Conservation (phyloP, 2,797 vertebrate species). For the Sarcoramphus papa region DNA sequence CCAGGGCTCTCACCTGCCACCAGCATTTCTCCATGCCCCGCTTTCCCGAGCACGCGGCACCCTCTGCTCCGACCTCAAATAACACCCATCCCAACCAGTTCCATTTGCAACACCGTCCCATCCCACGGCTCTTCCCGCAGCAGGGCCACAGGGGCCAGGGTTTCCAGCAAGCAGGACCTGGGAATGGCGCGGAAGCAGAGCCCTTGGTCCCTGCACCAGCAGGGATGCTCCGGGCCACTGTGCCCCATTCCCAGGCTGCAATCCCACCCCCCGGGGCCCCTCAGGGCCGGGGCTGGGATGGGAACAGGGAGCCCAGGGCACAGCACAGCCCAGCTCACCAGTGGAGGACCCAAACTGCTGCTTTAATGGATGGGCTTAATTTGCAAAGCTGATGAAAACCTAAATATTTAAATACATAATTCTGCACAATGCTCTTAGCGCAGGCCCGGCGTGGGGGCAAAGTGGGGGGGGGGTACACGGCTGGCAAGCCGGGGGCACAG, state of each 20-base stretch:
- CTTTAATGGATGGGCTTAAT: slow-evolving; percentile 77
- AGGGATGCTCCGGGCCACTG: background rate
- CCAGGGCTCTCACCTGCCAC: background rate
- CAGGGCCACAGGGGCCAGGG: fast-evolving
- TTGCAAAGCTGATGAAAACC: slow-evolving; percentile 76
- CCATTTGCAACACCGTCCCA: fast-evolving
- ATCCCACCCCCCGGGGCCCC: background rate
- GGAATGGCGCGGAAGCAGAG: fast-evolving
- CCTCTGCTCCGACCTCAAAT: background rate
- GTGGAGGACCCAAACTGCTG: background rate
- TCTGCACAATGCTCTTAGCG: slow-evolving; percentile 54
- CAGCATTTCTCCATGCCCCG: fast-evolving
- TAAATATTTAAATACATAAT: slow-evolving; percentile 80
- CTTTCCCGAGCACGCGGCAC: fast-evolving
- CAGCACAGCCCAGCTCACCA: background rate
- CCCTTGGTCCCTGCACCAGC: background rate
- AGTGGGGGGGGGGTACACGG: fast-evolving
- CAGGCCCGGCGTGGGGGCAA: fast-evolving
- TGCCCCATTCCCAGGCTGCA: background rate
- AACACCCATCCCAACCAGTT: background rate
- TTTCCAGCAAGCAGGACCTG: background rate
- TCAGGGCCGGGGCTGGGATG: background rate
- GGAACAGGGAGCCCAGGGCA: background rate
- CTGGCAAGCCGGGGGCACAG: fast-evolving
- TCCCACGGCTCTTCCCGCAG: fast-evolving